Evolutionary conservation across 2,113 vertebrate genomes (phyloP), one percentile per base, ranked within the genome.

Genomic region (Scortum barcoo): DNA sequence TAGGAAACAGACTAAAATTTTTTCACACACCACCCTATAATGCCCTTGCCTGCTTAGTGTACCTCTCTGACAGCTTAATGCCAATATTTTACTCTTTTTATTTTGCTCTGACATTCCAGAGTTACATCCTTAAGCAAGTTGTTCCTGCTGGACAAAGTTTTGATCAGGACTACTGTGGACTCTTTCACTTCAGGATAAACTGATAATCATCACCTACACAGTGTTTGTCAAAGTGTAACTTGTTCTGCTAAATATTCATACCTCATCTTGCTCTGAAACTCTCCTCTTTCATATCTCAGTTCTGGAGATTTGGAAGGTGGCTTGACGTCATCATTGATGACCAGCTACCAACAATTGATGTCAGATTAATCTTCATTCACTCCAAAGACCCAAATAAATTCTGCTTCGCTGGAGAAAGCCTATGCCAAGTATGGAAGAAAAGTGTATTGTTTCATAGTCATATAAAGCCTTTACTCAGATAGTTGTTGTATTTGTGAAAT

Each of bases 291-390:
- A 2, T 40, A 38, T 42, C n/a, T 65, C 58, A 96, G 95, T 96
- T 96, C 87, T 96, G 95, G 95, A 94, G 94, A 71, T 95, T 95
- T 85, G 95, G 95, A 22, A 91, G 3, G 19, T 96, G 95, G 95
- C 76, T 94, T 20, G 95, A 96, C 40, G 93, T 96, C 1, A 75
- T 95, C 57, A 93, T 96, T 58, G 95, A 96, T 70, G 95, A 96
- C 82, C 95, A 95, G 65, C 84, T 95, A 54, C 95, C 95, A 10
- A 95, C 94, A 51, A 63, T 95, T 24, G 26, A 93, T 20, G 78
- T 85, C 4, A 62, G 8, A 53, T 89, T 93, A 0, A 80, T 95
- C 84, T 96, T 95, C 30, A 93, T 94, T 46, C 83, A 63, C 8
- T 92, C 94, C 12, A 92, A 81, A 88, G 84, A 79, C 28, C 69